Conservation (phyloP, 2,113 vertebrate species). For the Alectura lathami region DNA sequence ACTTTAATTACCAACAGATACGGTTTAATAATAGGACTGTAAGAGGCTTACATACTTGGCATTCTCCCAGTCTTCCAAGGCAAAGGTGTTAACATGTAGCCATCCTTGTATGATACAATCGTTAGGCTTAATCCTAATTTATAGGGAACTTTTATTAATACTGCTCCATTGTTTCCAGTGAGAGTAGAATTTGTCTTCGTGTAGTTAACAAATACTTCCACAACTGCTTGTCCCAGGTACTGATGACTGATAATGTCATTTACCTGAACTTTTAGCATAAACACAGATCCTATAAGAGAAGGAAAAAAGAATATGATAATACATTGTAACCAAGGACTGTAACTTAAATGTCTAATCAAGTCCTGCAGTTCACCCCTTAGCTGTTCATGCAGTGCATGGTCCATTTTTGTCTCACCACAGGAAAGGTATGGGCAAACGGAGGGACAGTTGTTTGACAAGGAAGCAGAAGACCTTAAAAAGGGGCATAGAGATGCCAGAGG, state of each 20-base stretch:
- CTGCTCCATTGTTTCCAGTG: conserved; percentile 81
- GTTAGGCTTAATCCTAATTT: conserved; percentile 82
- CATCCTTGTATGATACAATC: conserved; percentile 85
- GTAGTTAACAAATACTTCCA: conserved; percentile 89
- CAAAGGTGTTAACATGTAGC: conserved; percentile 86
- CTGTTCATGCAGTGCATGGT: background rate
- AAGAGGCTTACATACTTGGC: conserved; percentile 81
- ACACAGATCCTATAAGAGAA: conserved; percentile 77
- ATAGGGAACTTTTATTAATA: conserved; percentile 85
- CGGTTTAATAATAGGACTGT: conserved; percentile 1
- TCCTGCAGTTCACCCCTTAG: background rate
- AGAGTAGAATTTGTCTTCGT: conserved; percentile 80
- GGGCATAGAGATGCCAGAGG: background rate
- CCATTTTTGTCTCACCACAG: background rate
- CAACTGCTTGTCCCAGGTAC: conserved; percentile 81
- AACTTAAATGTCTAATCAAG: background rate
- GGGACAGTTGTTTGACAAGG: background rate
- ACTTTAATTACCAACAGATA: conserved; percentile 1
- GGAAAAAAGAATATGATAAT: background rate
- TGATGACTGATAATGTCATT: conserved; percentile 88
- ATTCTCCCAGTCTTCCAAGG: conserved; percentile 90
- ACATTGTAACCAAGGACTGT: background rate
- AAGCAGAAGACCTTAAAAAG: background rate
- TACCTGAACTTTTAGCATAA: conserved; percentile 89
- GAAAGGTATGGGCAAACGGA: background rate